A percentile compares a stretch with the other conserved stretches of the same genome.
Evolutionary conservation across 2,888 invertebrate genomes (phyloP).

Genomic region (Eristalinus sepulchralis): DNA sequence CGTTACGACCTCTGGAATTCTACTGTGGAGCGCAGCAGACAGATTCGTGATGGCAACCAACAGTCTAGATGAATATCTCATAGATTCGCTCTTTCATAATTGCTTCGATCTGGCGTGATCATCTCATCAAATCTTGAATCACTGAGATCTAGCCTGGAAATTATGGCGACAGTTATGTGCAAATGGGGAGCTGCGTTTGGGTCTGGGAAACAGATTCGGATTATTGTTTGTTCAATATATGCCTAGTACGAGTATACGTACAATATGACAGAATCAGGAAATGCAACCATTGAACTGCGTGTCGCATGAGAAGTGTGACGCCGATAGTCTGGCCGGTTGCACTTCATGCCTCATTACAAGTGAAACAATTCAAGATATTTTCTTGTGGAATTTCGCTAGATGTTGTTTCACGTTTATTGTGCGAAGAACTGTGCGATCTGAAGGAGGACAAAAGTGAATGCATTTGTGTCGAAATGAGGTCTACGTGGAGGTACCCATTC

Average conservation of each 20-base stretch:
- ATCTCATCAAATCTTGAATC: constrained; percentile 32
- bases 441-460: neutral
- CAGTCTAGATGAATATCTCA: constrained; percentile 34
- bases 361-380: constrained; percentile 52
- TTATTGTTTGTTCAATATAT: constrained; percentile 47
- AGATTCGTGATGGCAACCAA: constrained; percentile 42
- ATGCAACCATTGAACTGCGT: constrained; percentile 66
- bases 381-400: constrained; percentile 31
- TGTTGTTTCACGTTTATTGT: constrained; percentile 30
- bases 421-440: neutral
- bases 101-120: constrained; percentile 49
- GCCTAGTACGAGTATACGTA: neutral
- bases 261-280: constrained; percentile 56
- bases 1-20: constrained; percentile 69
- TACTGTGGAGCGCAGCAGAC: neutral
- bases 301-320: constrained; percentile 60
- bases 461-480: neutral
- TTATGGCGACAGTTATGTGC: neutral
- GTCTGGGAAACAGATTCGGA: neutral
- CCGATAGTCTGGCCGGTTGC: constrained; percentile 1
- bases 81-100: constrained; percentile 49
- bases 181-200: neutral
- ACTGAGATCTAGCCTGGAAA: constrained; percentile 51
- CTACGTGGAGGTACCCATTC: neutral
- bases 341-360: constrained; percentile 59